Conservation (phyloP, 2,888 invertebrate species). For the Portevinia maculata region DNA sequence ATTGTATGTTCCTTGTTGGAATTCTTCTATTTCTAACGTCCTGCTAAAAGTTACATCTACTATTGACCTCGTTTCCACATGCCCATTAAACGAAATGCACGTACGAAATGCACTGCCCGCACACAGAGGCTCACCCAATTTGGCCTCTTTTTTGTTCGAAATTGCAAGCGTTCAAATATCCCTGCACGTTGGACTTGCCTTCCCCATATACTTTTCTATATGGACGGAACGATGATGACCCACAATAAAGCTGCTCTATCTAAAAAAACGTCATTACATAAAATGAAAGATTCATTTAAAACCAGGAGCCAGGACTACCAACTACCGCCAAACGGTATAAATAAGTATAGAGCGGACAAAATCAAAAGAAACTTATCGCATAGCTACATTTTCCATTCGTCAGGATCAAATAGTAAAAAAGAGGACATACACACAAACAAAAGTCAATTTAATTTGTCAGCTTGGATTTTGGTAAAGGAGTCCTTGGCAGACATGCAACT, state of each 20-base stretch:
- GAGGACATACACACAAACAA: slow-evolving; percentile 17
- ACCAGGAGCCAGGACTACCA: slow-evolving; percentile 37
- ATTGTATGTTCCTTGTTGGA: neutral
- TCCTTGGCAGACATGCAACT: slow-evolving; percentile 39
- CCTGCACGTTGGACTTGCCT: slow-evolving; percentile 49
- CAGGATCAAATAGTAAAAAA: slow-evolving; percentile 65
- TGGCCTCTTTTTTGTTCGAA: slow-evolving; percentile 48
- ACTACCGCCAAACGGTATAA: slow-evolving; percentile 1
- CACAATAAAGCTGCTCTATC: slow-evolving; percentile 67
- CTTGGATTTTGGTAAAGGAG: slow-evolving; percentile 49
- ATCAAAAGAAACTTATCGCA: slow-evolving; percentile 55
- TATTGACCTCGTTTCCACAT: slow-evolving; percentile 68
- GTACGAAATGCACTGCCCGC: slow-evolving; percentile 54
- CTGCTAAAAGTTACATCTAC: slow-evolving; percentile 45
- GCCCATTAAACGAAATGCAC: slow-evolving; percentile 63
- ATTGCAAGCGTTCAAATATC: slow-evolving; percentile 57
- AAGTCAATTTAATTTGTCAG: slow-evolving; percentile 61
- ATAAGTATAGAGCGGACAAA: slow-evolving; percentile 24
- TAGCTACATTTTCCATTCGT: slow-evolving; percentile 67
- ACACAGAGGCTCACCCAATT: slow-evolving; percentile 29
- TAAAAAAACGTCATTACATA: slow-evolving; percentile 72
- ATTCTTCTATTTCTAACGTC: slow-evolving; percentile 45
- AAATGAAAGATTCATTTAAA: slow-evolving; percentile 57
- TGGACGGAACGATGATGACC: slow-evolving; percentile 50
- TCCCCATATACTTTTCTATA: slow-evolving; percentile 1